Evolutionary conservation across 37 sponge, comb jelly and placozoan genomes (phyloP).

Genomic region (Eunapius fragilis): DNA sequence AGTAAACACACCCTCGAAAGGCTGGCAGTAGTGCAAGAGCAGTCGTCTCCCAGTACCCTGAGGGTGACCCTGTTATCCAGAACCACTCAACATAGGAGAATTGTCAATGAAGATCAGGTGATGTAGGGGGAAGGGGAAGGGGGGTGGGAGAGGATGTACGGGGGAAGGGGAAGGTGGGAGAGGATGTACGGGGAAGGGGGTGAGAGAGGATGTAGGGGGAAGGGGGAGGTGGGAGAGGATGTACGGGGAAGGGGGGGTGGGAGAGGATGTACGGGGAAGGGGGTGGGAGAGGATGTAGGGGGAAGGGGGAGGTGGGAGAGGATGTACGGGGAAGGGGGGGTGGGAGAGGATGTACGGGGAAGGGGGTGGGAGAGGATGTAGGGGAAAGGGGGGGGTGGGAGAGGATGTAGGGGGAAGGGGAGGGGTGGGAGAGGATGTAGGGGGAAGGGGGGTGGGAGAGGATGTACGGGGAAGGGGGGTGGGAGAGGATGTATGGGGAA

Average conservation of each 20-base stretch:
- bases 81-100: constrained; percentile 70
- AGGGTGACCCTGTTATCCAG: constrained; percentile 84
- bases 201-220: too few relatives aligned
- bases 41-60: constrained; percentile 35
- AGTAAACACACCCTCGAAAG: constrained; percentile 58
- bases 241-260: too few relatives aligned
- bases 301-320: too few relatives aligned
- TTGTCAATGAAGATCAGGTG: constrained; percentile 86
- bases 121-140: background rate
- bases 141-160: background rate
- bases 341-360: background rate
- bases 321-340: background rate
- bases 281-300: background rate
- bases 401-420: background rate
- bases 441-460: background rate
- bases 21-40: constrained; percentile 55
- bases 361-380: background rate
- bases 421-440: background rate
- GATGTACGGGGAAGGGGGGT: background rate
- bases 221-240: background rate
- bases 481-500: background rate
- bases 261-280: background rate
- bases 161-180: too few relatives aligned
- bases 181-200: too few relatives aligned
- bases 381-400: background rate